Evolutionary conservation across 1,140 invertebrate species (phyloP).

Genomic region (Hyles euphorbiae): DNA sequence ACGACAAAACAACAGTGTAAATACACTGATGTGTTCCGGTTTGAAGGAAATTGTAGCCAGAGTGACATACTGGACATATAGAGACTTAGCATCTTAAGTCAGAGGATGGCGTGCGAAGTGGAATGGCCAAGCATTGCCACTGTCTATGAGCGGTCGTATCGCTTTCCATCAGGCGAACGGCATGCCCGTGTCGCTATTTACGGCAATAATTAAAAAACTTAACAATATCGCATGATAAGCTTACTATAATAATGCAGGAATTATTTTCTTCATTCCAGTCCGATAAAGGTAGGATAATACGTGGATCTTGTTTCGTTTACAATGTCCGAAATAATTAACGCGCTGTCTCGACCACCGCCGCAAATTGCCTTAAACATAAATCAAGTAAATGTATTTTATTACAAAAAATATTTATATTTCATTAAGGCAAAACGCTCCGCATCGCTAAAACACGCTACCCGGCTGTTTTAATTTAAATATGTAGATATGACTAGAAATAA

Average conservation of each 20-base stretch:
- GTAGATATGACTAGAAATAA: not conserved
- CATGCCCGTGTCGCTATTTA: no score
- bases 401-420: slow-evolving; percentile 12
- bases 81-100: no score
- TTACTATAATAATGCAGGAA: not conserved
- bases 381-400: slow-evolving; percentile 9
- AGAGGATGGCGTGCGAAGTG: no score
- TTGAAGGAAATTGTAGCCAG: no score
- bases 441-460: not conserved
- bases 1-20: no score
- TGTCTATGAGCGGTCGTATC: no score
- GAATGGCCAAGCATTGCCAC: no score
- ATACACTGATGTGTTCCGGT: not conserved
- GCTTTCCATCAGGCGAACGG: no score
- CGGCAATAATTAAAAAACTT: no score
- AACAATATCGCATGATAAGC: no score
- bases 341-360: slow-evolving; percentile 3
- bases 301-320: not conserved
- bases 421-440: slow-evolving; percentile 1
- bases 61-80: no score
- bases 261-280: not conserved
- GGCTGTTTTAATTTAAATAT: slow-evolving; percentile 8
- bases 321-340: slow-evolving; percentile 7
- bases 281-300: no score
- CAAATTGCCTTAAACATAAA: slow-evolving; percentile 5